Evolutionary conservation across 2,888 invertebrate genomes (phyloP).

Genomic region (Watsonalla binaria): DNA sequence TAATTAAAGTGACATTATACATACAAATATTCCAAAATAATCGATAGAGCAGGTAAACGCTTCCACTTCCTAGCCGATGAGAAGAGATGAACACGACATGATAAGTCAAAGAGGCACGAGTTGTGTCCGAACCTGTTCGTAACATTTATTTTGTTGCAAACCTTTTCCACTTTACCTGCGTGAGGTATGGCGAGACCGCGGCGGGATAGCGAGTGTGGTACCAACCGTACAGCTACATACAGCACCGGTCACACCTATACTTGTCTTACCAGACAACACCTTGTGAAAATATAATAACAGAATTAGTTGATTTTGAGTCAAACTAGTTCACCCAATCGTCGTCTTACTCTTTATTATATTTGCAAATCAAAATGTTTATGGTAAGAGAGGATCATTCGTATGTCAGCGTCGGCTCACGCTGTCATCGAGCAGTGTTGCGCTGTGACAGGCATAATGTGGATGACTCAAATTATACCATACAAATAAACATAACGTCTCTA

Average conservation of each 20-base stretch:
- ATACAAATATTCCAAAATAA: conserved; percentile 1
- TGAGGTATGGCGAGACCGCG: conserved; percentile 52
- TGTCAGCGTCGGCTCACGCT: conserved; percentile 42
- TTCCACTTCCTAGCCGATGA: conserved; percentile 75
- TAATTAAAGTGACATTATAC: neutral
- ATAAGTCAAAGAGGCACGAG: conserved; percentile 57
- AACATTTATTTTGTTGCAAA: conserved; percentile 58
- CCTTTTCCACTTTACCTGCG: conserved; percentile 75
- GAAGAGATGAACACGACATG: conserved; percentile 66
- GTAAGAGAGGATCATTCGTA: conserved; percentile 56
- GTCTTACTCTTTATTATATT: conserved; percentile 36
- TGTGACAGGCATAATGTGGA: conserved; percentile 54
- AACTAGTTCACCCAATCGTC: conserved; percentile 60
- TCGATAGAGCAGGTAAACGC: conserved; percentile 42
- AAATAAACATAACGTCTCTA: conserved; percentile 54
- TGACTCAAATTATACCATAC: conserved; percentile 52
- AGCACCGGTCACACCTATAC: conserved; percentile 74
- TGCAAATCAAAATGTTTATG: conserved; percentile 54
- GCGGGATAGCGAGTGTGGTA: conserved; percentile 61
- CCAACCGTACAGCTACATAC: conserved; percentile 70
- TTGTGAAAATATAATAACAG: conserved; percentile 75
- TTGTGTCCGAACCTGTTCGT: conserved; percentile 61
- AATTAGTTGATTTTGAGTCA: conserved; percentile 77
- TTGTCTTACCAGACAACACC: conserved; percentile 78
- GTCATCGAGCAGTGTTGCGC: conserved; percentile 50